Base-by-base conservation (phyloP, 2,888 invertebrate species). In the Plebejus anna region DNA sequence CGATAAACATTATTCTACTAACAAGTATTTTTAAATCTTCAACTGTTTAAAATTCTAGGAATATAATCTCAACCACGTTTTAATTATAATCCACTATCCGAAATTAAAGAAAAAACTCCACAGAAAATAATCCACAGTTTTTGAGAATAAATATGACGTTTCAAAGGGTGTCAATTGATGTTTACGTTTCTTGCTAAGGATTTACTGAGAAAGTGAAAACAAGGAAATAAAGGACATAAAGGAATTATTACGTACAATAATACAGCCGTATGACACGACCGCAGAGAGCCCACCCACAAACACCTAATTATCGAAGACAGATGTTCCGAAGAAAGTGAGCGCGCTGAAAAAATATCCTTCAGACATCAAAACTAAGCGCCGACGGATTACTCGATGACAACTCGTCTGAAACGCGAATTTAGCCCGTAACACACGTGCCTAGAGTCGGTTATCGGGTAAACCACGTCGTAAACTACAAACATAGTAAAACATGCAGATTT, bases 291-390 rank as follows among this genome's bases (percentile, higher is more conserved):
- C 92, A 92, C 92, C 91, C 87, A 87, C 84, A 82, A 81, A 81
- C 82, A 80, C 82, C 87, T 90, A 88, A 91, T 90, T 88, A 89
- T 86, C 86, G 84, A 84, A 88, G 90, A 89, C 91, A 92, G 90
- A 92, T 93, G 93, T 88, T 87, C 75, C 78, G 83, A 86, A 80
- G 88, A 90, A 90, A 91, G 88, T 86, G 89, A 90, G 89, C 81
- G 80, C 81, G 84, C 82, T 84, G 85, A 89, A 91, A 91, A 91
- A 91, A 88, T 84, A 85, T 83, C 82, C 84, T 86, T 84, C 82
- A 85, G 86, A 91, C 92, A 87, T 92, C 92, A 91, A 90, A 91
- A 91, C 88, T 92, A 88, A 90, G 88, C 88, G 90, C 92, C 92
- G 92, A 89, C 89, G 87, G 90, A 92, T 91, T 92, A 91, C 83